Evolutionary conservation across 2,888 invertebrate species (phyloP).

Genomic region (Lasioglossum calceatum): DNA sequence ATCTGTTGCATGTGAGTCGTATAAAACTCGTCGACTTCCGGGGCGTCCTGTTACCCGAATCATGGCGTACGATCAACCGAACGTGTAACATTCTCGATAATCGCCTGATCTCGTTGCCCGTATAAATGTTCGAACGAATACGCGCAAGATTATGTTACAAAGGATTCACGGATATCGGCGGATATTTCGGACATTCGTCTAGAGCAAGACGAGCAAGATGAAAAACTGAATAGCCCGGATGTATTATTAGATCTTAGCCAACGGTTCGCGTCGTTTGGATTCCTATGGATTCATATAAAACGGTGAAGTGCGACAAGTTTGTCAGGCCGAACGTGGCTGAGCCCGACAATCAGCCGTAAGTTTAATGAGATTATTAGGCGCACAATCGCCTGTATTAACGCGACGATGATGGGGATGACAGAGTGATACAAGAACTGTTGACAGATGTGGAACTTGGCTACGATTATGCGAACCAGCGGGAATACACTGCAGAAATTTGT

Average conservation of each 20-base stretch:
- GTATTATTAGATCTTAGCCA: conserved; percentile 62
- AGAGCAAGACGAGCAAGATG: not conserved
- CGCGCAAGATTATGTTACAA: not conserved
- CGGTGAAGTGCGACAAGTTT: conserved; percentile 8
- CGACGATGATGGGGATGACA: conserved; percentile 49
- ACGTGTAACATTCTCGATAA: not conserved
- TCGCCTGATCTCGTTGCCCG: not conserved
- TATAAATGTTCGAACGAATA: not conserved
- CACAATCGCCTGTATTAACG: conserved; percentile 46
- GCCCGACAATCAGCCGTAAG: conserved; percentile 26
- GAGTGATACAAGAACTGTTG: conserved; percentile 58
- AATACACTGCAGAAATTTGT: conserved; percentile 59
- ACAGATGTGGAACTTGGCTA: conserved; percentile 60
- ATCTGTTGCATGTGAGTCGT: conserved; percentile 15
- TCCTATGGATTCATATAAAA: conserved; percentile 42
- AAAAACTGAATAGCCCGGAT: conserved; percentile 38
- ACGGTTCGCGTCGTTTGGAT: conserved; percentile 33
- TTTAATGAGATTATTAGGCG: conserved; percentile 61
- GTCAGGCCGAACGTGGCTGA: conserved; percentile 20
- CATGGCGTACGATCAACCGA: not conserved
- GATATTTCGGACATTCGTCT: not conserved
- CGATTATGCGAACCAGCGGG: conserved; percentile 41
- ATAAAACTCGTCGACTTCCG: not conserved
- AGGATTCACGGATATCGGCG: not conserved
- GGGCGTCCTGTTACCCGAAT: not conserved